Evolutionary conservation across 1,140 invertebrate genomes (phyloP).

Genomic region (Drosophila sucinea): DNA sequence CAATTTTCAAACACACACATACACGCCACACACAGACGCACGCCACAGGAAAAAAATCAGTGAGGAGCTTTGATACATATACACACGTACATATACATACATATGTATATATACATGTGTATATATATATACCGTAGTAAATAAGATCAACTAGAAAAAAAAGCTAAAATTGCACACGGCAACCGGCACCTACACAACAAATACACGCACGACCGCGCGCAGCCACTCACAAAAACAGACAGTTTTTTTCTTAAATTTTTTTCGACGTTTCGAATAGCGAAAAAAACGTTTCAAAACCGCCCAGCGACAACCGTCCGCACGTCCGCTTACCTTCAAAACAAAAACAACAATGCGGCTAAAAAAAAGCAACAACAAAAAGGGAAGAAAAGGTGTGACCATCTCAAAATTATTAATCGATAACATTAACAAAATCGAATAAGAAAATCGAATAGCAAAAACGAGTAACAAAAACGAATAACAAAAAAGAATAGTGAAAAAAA

Average conservation of each 20-base stretch:
- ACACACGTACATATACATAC: not conserved
- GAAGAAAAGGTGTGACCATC: too few species aligned
- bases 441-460: too few species aligned
- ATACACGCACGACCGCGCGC: not conserved
- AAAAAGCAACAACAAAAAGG: too few species aligned
- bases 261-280: too few species aligned
- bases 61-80: constrained; percentile 6
- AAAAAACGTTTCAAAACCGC: too few species aligned
- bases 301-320: too few species aligned
- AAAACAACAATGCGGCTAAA: too few species aligned
- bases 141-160: constrained; percentile 10
- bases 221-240: constrained; percentile 14
- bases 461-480: not conserved
- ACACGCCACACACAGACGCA: not conserved
- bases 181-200: constrained; percentile 20
- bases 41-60: constrained; percentile 12
- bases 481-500: not conserved
- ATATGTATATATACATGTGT: not conserved
- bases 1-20: constrained; percentile 8
- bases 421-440: too few species aligned
- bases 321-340: too few species aligned
- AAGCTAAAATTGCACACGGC: constrained; percentile 13
- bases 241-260: too few species aligned
- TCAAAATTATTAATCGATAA: too few species aligned
- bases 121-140: constrained; percentile 8